Evolutionary conservation across 2,888 invertebrate species (phyloP), one percentile per base, ranked within the genome.

Genomic region (Eristalis arbustorum): DNA sequence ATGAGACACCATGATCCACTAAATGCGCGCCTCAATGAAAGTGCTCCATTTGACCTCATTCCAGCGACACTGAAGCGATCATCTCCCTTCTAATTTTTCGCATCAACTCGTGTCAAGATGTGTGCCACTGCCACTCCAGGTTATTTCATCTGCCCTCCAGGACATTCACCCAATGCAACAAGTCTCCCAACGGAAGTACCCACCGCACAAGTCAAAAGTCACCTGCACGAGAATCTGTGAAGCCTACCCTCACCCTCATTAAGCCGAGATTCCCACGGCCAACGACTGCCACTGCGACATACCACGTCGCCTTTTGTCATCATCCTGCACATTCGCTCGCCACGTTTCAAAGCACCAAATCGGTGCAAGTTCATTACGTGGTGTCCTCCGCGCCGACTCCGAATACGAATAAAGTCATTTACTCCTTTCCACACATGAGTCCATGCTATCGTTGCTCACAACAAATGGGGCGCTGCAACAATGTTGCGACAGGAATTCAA

Each of bases 401-500:
- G 18, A 49, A 49, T n/a, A n/a, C 18, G 49, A 49, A 49, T 49
- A 49, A 49, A 49, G 49, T 49, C 49, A 18, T 49, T 49, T 49
- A 18, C 8, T 49, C 49, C 42, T 42, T n/a, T 49, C 49, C 18
- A 18, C 49, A 49, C 49, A 49, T 6, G 40, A 13, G 14, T n/a
- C n/a, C n/a, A n/a, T 25, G 25, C 40, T 63, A n/a, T n/a, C n/a
- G n/a, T n/a, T n/a, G n/a, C 57, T 34, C 31, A 42, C 23, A 64
- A 1, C 42, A 67, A 75, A 64, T 13, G 40, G 40, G 56, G 64
- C 6, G 5, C 5, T 31, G 31, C 83, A 71, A 84, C 84, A 74
- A 66, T 71, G 78, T 78, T 78, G 83, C 74, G 63, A 71, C 23
- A 56, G 4, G 61, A 69, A 71, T 74, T 64, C 74, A 56, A 59